These are phyloP conservation scores for Phacellophora camtschatica DNA, from an alignment of 30 jellyfish, hydroid and myxozoan species.

Conservation along the genomic window DNA sequence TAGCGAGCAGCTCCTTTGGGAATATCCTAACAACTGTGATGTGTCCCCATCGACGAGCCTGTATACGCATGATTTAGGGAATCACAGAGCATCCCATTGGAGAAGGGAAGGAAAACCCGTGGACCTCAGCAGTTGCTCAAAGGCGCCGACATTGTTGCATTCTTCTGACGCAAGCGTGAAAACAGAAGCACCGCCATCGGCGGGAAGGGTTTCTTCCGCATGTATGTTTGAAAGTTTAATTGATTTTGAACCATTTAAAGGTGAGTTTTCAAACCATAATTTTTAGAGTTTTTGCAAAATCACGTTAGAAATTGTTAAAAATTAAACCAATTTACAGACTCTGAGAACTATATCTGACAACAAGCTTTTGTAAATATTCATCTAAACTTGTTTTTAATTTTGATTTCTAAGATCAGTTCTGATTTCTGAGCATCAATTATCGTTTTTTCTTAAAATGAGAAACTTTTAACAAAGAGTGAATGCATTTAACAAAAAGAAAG, in stretches of 20 bases:
- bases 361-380: no score
- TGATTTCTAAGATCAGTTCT: no score
- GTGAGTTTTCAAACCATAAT: conserved; percentile 56
- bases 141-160: neutral
- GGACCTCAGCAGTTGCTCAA: neutral
- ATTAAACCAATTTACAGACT: no score
- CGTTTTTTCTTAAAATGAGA: no score
- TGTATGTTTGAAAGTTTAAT: conserved; percentile 85
- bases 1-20: conserved; percentile 74
- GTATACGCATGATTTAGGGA: conserved; percentile 51
- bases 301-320: no score
- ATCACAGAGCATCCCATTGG: conserved; percentile 29
- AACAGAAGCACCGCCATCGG: neutral
- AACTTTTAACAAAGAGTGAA: no score
- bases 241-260: conserved; percentile 79
- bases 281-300: conserved; percentile 1
- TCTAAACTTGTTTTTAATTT: no score
- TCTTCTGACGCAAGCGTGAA: conserved; percentile 22
- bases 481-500: no score
- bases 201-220: conserved; percentile 29
- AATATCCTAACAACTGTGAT: conserved; percentile 64
- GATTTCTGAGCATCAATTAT: no score
- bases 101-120: conserved; percentile 36
- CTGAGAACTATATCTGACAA: no score
- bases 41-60: conserved; percentile 82